Evolutionary conservation across 1,140 invertebrate species (phyloP), one percentile per base, ranked within the genome.

Genomic region (Hylaeus anthracinus): DNA sequence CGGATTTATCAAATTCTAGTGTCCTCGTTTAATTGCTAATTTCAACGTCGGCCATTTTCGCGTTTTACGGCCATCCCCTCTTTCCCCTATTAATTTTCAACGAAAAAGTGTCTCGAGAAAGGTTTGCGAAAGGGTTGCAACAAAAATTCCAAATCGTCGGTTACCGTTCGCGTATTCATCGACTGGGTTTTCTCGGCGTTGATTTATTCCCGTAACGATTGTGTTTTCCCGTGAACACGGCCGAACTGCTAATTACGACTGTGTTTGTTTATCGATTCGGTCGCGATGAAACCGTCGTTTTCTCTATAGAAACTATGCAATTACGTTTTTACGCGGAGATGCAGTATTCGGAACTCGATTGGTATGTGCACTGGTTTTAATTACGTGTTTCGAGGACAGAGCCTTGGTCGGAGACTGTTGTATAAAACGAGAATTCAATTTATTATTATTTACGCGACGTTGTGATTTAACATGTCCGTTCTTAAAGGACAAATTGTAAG

Each of bases 211-310:
- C 26, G 72, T 56, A 69, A 83, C 75, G 67, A 83, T 82, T 43
- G 53, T 72, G 58, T 75, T 85, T 84, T 55, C 9, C 56, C 60
- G 48, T 37, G 51, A 37, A 70, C 58, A 70, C 55, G 43, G 76
- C 45, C 77, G 51, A 80, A 75, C 78, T 80, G 74, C 79, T 85
- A 80, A 85, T 85, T 84, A 84, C 72, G 12, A 53, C 48, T 5
- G 48, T 63, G 56, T 84, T 84, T 84, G 75, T 79, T 75, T 70
- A 84, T 66, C 70, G 83, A 67, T 74, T 84, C 64, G 58, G 45
- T 70, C 81, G 43, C 55, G 26, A 51, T 48, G 45, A 82, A 76
- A 53, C 9, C 41, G 39, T 48, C 79, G 53, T 37, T 37, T 8
- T 37, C n/a, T 26, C 58, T 26, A 26, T 6, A 26, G 3, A 61